Evolutionary conservation across 2,113 vertebrate species (phyloP).

Genomic region (Chauna torquata): DNA sequence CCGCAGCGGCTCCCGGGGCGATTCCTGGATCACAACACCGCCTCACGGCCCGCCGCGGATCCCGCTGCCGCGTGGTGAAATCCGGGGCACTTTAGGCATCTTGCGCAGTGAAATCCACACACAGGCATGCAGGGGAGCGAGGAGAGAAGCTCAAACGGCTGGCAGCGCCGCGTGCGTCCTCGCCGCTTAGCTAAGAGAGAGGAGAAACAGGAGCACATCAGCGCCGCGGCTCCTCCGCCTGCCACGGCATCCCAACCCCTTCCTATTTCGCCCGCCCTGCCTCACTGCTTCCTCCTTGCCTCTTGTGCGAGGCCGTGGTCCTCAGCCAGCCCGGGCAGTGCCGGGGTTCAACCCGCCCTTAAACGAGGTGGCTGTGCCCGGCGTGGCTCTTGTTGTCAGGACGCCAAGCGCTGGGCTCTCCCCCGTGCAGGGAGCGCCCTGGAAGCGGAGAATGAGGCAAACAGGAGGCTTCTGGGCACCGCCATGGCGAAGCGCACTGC

Average conservation of each 20-base stretch:
- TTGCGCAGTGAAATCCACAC: background rate
- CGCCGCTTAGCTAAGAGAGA: accelerated
- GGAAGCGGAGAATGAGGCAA: background rate
- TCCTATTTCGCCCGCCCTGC: background rate
- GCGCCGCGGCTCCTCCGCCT: accelerated
- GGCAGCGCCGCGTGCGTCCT: accelerated
- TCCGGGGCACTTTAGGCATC: accelerated
- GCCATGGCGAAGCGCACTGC: background rate
- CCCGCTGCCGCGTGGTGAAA: background rate
- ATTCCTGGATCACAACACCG: background rate
- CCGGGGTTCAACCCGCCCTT: too few relatives aligned
- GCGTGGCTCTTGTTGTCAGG: background rate
- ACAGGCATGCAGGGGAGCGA: background rate
- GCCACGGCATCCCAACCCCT: too few relatives aligned
- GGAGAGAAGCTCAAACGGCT: background rate
- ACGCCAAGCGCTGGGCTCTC: background rate
- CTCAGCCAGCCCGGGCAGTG: too few relatives aligned
- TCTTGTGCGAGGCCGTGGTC: background rate
- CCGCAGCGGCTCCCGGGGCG: background rate
- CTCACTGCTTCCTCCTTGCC: background rate
- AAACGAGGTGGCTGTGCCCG: too few relatives aligned
- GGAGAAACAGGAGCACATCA: background rate
- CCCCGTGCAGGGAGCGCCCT: background rate
- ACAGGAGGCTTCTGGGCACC: background rate
- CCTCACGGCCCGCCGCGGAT: background rate